These are phyloP conservation scores for Lutjanus argentimaculatus DNA, from an alignment of 2,797 vertebrate genomes.

Conservation along the genomic window DNA sequence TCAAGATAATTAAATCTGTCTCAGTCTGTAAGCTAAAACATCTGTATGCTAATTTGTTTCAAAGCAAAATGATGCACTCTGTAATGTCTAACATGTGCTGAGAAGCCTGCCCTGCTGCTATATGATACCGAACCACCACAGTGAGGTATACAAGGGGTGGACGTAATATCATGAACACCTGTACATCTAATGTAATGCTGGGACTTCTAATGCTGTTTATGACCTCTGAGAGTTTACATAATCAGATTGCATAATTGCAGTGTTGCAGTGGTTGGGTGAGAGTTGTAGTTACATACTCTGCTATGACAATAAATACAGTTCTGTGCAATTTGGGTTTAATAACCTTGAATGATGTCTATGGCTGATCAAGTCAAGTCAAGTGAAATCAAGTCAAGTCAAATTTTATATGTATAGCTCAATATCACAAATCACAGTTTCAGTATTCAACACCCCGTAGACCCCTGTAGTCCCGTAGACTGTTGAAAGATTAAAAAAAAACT, in stretches of 20 bases:
- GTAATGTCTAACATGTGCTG: constrained; percentile 49
- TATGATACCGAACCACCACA: constrained; percentile 23
- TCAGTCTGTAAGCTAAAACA: constrained; percentile 46
- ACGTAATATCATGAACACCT: constrained; percentile 27
- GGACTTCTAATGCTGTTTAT: neutral
- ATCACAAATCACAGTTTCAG: too few relatives aligned
- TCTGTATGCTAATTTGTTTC: constrained; percentile 49
- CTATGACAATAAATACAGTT: neutral
- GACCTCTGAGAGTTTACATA: neutral
- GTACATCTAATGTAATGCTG: constrained; percentile 2
- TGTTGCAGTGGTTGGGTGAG: neutral
- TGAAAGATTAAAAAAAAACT: too few relatives aligned
- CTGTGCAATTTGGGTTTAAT: neutral
- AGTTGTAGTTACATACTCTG: neutral
- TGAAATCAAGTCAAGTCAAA: too few relatives aligned
- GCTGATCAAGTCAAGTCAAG: too few relatives aligned
- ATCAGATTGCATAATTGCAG: neutral
- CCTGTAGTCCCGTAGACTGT: too few relatives aligned
- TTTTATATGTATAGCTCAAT: too few relatives aligned
- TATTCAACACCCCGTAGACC: too few relatives aligned
- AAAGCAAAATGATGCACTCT: constrained; percentile 14
- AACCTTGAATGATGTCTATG: too few relatives aligned
- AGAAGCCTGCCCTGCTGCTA: constrained; percentile 14
- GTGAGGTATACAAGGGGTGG: constrained; percentile 1
- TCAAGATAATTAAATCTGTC: constrained; percentile 42